A percentile compares a stretch with the other conserved stretches of the same genome.
phyloP scores from a whole-genome alignment of 2,113 vertebrate genomes.

The Lampris megalopsis region DNA sequence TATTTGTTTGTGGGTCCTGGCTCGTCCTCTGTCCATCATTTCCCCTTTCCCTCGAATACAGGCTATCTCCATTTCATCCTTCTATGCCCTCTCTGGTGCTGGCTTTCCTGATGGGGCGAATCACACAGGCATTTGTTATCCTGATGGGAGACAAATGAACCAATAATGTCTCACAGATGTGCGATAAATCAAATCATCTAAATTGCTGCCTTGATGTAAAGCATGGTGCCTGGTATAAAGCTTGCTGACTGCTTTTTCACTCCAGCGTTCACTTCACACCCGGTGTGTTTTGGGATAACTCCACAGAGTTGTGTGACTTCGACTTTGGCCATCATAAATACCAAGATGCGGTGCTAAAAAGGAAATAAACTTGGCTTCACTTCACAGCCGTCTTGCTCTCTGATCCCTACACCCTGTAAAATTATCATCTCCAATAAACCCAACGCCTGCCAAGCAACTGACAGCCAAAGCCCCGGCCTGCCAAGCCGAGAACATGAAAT shows the following conservation, averaged over 20 bases:
- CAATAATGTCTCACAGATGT: conserved; percentile 4
- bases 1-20: conserved; percentile 7
- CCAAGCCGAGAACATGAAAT: conserved; percentile 9
- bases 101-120: background rate
- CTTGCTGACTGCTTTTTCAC: background rate
- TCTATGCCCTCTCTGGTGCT: background rate
- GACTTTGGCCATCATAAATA: conserved; percentile 35
- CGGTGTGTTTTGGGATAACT: conserved; percentile 7
- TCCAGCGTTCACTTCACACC: background rate
- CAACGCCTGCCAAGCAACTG: conserved; percentile 46
- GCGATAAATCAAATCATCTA: background rate
- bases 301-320: conserved; percentile 23
- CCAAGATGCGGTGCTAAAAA: conserved; percentile 31
- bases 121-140: background rate
- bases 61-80: background rate
- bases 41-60: background rate
- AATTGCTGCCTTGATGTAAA: conserved; percentile 12
- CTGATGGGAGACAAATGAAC: background rate
- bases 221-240: background rate
- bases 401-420: conserved; percentile 23
- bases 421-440: conserved; percentile 27
- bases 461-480: background rate
- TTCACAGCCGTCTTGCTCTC: conserved; percentile 36
- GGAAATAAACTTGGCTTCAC: conserved; percentile 41
- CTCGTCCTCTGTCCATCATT: conserved; percentile 15